These are phyloP conservation scores for Coptotermes formosanus DNA, from an alignment of 1,140 invertebrate species.

Conservation along the genomic window DNA sequence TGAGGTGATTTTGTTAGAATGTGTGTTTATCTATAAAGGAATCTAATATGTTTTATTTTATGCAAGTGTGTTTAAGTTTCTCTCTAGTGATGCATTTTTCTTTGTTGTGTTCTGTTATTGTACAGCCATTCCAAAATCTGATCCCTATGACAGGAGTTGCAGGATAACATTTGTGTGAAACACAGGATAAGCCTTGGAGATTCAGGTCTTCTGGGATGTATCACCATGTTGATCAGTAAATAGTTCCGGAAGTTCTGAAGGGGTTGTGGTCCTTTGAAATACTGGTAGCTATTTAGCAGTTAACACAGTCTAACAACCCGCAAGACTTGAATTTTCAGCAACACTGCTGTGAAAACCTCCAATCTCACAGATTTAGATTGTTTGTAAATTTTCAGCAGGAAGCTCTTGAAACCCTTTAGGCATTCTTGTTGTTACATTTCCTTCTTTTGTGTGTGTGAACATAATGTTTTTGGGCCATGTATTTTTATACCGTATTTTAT, in stretches of 20 bases:
- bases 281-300: too few relatives aligned
- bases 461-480: neutral
- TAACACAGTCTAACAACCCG: too few relatives aligned
- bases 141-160: neutral
- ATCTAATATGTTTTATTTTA: neutral
- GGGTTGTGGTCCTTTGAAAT: too few relatives aligned
- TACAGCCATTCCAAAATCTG: neutral
- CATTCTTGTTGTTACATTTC: slow-evolving; percentile 1
- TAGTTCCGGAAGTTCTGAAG: too few relatives aligned
- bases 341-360: too few relatives aligned
- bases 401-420: neutral
- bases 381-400: neutral
- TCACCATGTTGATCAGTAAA: too few relatives aligned
- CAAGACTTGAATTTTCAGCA: too few relatives aligned
- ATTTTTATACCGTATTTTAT: neutral
- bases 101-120: neutral
- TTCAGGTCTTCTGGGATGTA: too few relatives aligned
- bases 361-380: too few relatives aligned
- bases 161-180: neutral
- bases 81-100: neutral
- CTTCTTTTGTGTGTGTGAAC: neutral
- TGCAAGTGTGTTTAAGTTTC: neutral
- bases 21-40: neutral
- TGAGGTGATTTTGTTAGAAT: neutral
- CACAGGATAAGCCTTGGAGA: neutral